Conservation (phyloP, 2,888 invertebrate genomes). For the Amblyjoppa fuscipennis region DNA sequence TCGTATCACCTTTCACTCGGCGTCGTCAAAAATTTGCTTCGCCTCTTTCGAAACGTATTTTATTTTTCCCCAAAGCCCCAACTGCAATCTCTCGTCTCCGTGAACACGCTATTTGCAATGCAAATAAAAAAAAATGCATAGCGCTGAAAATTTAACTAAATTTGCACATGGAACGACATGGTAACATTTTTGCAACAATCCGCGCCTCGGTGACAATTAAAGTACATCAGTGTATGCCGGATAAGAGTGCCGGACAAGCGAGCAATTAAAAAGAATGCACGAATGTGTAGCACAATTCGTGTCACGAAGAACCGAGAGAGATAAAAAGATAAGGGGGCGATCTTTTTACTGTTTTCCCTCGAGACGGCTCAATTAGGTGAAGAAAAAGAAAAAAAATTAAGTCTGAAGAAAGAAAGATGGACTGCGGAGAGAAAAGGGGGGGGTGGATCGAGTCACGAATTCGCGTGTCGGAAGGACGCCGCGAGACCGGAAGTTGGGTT, state of each 20-base stretch:
- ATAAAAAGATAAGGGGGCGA: not conserved
- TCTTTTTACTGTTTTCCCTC: not conserved
- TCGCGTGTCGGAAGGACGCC: slow-evolving; percentile 1
- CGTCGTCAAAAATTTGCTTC: too few relatives aligned
- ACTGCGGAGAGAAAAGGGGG: not conserved
- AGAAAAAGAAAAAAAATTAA: not conserved
- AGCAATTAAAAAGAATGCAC: slow-evolving; percentile 7
- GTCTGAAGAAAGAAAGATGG: too few relatives aligned
- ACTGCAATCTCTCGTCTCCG: too few relatives aligned
- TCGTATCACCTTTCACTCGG: too few relatives aligned
- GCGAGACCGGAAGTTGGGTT: slow-evolving; percentile 11
- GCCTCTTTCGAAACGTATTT: too few relatives aligned
- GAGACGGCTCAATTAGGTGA: not conserved
- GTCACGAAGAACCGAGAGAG: not conserved
- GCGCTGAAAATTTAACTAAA: too few relatives aligned
- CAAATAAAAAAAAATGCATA: too few relatives aligned
- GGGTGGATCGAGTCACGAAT: not conserved
- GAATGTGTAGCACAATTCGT: slow-evolving; percentile 6
- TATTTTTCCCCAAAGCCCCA: too few relatives aligned
- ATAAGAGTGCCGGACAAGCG: not conserved
- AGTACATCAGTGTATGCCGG: too few relatives aligned
- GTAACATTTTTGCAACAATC: not conserved
- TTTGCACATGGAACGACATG: too few relatives aligned
- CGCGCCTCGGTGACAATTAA: too few relatives aligned
- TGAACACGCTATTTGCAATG: too few relatives aligned